Percentiles rank a stretch among this genome's conserved stretches.
Conservation (phyloP, 1,140 invertebrate species). For the Caerostris darwini region DNA sequence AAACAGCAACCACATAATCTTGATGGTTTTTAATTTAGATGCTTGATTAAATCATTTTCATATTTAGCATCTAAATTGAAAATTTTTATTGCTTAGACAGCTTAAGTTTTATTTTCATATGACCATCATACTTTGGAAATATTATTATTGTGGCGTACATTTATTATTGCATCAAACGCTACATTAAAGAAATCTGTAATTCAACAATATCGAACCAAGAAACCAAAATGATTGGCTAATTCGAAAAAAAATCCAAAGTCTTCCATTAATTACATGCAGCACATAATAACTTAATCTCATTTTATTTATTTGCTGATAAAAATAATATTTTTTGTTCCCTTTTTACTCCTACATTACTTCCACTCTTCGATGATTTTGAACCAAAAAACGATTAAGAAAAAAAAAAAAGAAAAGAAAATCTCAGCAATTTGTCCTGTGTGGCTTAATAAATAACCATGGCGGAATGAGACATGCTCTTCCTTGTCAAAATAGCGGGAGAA, state of each 20-base stretch:
- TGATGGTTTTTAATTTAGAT: too few species aligned
- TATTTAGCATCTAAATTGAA: too few species aligned
- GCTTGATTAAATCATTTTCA: too few species aligned
- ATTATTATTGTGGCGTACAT: too few species aligned
- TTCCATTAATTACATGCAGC: background rate
- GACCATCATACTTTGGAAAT: too few species aligned
- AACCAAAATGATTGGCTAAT: too few species aligned
- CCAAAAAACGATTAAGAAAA: background rate
- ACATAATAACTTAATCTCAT: background rate
- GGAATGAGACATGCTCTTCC: slow-evolving; percentile 10
- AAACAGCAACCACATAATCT: too few species aligned
- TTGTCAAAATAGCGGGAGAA: background rate
- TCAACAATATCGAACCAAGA: too few species aligned
- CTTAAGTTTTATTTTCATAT: too few species aligned
- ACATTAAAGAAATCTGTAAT: too few species aligned
- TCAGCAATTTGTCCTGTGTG: background rate
- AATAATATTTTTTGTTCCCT: background rate
- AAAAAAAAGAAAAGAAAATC: background rate
- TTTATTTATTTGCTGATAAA: slow-evolving; percentile 8
- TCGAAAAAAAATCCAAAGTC: background rate
- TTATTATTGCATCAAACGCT: too few species aligned
- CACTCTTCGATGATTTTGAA: background rate
- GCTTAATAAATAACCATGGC: background rate
- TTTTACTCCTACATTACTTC: background rate
- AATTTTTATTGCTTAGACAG: too few species aligned